phyloP scores from a whole-genome alignment of 1,140 invertebrate genomes.

The Ceratoteleas bidentatus region DNA sequence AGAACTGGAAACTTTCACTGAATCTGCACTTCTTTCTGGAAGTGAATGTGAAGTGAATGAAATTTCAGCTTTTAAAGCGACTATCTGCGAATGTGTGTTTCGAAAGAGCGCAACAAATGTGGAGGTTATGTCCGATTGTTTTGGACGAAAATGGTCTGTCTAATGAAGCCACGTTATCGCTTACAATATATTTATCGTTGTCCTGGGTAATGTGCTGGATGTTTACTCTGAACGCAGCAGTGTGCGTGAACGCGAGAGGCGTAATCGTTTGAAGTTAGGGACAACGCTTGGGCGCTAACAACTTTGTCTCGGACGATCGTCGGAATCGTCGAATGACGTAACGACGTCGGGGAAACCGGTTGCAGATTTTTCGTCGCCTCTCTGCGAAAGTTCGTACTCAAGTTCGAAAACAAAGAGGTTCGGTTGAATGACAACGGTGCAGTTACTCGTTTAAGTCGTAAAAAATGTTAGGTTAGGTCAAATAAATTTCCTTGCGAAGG shows the following conservation, averaged over 20 bases:
- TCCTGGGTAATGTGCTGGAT: neutral
- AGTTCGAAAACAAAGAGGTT: slow-evolving; percentile 4
- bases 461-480: too few species aligned
- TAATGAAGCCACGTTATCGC: neutral
- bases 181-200: neutral
- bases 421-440: too few species aligned
- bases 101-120: too few species aligned
- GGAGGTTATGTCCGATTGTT: neutral
- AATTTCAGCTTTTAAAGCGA: slow-evolving; percentile 4
- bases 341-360: slow-evolving; percentile 19
- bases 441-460: too few species aligned
- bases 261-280: slow-evolving; percentile 7
- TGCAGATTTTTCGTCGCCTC: slow-evolving; percentile 15
- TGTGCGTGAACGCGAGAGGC: neutral
- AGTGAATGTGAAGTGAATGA: slow-evolving; percentile 28
- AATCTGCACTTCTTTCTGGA: slow-evolving; percentile 44
- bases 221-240: neutral
- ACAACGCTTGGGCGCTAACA: slow-evolving; percentile 12
- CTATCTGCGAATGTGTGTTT: too few species aligned
- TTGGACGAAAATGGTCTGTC: neutral
- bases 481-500: too few species aligned
- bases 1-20: slow-evolving; percentile 51
- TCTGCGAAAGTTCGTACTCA: slow-evolving; percentile 17
- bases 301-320: slow-evolving; percentile 17
- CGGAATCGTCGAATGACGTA: slow-evolving; percentile 12